A percentile compares a stretch with the other conserved stretches of the same genome.
phyloP scores from a whole-genome alignment of 2,797 vertebrate genomes.

The Neostethus bicornis region DNA sequence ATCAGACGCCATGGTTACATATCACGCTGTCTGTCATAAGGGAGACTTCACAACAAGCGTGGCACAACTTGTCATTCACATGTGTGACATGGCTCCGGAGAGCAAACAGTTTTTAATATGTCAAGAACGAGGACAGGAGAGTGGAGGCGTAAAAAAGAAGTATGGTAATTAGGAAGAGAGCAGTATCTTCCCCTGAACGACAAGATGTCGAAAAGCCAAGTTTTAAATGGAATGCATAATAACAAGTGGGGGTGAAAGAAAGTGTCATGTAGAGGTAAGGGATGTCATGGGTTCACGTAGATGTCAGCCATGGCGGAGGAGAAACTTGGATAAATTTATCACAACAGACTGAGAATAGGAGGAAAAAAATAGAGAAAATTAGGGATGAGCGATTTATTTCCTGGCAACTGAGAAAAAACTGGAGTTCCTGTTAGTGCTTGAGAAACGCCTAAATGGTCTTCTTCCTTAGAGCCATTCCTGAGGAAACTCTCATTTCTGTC shows the following conservation, averaged over 20 bases:
- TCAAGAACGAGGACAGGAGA: conserved; percentile 30
- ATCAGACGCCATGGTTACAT: conserved; percentile 33
- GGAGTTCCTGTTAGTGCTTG: not conserved
- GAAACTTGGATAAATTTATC: conserved; percentile 1
- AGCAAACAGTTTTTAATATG: conserved; percentile 21
- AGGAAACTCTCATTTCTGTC: conserved; percentile 8
- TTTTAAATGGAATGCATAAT: conserved; percentile 26
- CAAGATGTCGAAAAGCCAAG: conserved; percentile 25
- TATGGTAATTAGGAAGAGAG: conserved; percentile 52
- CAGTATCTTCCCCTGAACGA: conserved; percentile 33
- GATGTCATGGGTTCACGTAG: conserved; percentile 10
- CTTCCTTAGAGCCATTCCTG: not conserved
- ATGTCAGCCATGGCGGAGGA: conserved; percentile 9
- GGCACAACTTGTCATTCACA: conserved; percentile 36
- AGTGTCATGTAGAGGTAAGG: conserved; percentile 29
- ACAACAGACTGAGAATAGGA: not conserved
- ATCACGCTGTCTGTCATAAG: conserved; percentile 36
- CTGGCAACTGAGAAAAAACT: not conserved
- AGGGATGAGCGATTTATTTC: not conserved
- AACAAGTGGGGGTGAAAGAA: conserved; percentile 30
- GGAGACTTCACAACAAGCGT: conserved; percentile 41
- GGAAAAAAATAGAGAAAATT: not conserved
- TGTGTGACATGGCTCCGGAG: conserved; percentile 17
- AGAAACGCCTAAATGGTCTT: not conserved
- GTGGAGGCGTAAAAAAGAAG: conserved; percentile 27